Base-by-base conservation (phyloP, 2,797 vertebrate genomes). In the Columba guinea region DNA sequence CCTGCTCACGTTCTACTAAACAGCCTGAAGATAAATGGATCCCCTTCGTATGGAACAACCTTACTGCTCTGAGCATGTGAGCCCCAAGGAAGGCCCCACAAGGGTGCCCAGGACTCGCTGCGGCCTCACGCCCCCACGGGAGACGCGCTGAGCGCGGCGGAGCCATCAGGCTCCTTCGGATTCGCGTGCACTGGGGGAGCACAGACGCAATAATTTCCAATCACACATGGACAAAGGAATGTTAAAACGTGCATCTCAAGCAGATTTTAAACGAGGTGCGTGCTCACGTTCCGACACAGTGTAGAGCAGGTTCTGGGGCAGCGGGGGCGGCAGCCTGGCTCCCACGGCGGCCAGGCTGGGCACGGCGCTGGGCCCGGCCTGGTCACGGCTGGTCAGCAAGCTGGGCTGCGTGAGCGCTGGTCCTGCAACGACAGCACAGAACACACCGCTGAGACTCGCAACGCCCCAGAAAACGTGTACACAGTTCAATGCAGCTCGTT, bases 241-340 rank as follows among this genome's bases (percentile, higher is more conserved):
- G 32, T 2, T 0, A 22, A 24, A 9, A 12, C 22, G 12, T 30
- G 4, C 9, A 48, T 23, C 2, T 32, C 16, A 21, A 35, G 24
- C 44, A 81, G 53, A 80, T 32, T 65, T 62, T 14, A 96, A 88
- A 77, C 97, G 95, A 87, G 91, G 90, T 62, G 74, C 86, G 58
- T 97, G 97, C 99, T 99, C 99, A 99, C 99, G 99, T 99, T 99
- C 99, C 95, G 99, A 99, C 91, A 99, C 98, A 93, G 98, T 98
- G 89, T 99, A 99, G 96, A 99, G 99, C 92, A 99, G 99, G 97
- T 99, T 99, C 95, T 99, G 98, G 97, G 99, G 98, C 94, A 99
- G 97, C 63, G 98, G 97, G 97, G 98, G 98, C 97, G 98, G 98
- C 79, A 98, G 97, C 89, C 98, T 97, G 81, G 98, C 97, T 97